Percentiles rank a stretch among this genome's conserved stretches.
Conservation (phyloP, 2,113 vertebrate genomes). For the Entomyzon cyanotis region DNA sequence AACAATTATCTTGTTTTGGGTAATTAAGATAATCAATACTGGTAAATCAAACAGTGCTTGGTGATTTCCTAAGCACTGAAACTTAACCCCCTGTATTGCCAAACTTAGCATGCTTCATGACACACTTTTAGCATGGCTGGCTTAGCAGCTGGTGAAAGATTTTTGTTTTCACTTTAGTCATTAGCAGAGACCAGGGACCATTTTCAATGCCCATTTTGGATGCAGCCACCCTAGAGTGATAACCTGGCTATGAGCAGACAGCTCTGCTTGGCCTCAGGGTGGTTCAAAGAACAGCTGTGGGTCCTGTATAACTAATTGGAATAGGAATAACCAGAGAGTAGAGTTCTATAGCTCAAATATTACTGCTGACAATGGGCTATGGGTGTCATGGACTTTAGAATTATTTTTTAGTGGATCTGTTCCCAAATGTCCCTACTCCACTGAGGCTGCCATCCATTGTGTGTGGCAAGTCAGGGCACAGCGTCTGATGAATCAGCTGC, state of each 20-base stretch:
- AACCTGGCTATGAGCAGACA: neutral
- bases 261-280: neutral
- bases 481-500: neutral
- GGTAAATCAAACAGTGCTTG: neutral
- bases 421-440: neutral
- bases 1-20: neutral
- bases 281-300: neutral
- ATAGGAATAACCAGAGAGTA: neutral
- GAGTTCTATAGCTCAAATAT: neutral
- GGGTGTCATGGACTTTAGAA: neutral
- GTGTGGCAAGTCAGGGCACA: neutral
- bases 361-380: neutral
- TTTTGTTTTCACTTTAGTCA: neutral
- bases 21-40: neutral
- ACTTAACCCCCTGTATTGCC: neutral
- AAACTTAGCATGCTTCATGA: neutral
- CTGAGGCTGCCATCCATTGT: neutral
- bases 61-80: neutral
- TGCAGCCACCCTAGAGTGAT: neutral
- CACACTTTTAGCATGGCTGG: neutral
- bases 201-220: neutral
- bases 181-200: neutral
- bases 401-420: neutral
- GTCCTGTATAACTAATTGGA: neutral
- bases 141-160: neutral